phyloP scores from a whole-genome alignment of 30 jellyfish, hydroid and myxozoan genomes.

The Hydractinia symbiolongicarpus region DNA sequence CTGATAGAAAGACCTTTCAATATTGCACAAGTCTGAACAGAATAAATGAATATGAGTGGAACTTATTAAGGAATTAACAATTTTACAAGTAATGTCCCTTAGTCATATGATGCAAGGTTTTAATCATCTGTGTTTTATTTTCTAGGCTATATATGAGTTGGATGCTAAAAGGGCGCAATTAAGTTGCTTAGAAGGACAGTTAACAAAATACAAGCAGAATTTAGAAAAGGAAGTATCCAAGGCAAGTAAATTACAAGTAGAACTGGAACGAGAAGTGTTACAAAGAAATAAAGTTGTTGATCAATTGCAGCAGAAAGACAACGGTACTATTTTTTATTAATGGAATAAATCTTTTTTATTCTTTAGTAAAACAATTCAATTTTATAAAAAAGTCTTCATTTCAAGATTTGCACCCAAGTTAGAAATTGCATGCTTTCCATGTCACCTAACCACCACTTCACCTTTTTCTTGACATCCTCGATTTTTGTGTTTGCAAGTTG shows the following conservation, averaged over 20 bases:
- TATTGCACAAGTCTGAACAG: too few species aligned
- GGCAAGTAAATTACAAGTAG: not conserved
- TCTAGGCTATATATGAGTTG: slow-evolving; percentile 53
- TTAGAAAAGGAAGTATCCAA: slow-evolving; percentile 12
- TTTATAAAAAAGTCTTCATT: not conserved
- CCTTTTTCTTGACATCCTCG: too few species aligned
- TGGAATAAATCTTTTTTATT: not conserved
- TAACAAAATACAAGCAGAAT: slow-evolving; percentile 13
- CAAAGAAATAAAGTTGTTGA: slow-evolving; percentile 17
- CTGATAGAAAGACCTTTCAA: too few species aligned
- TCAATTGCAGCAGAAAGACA: slow-evolving; percentile 23
- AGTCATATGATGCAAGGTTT: not conserved
- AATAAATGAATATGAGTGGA: too few species aligned
- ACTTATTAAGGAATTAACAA: too few species aligned
- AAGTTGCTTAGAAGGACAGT: slow-evolving; percentile 60
- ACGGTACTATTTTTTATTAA: slow-evolving; percentile 4
- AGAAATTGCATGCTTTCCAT: too few species aligned
- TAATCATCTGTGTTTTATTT: not conserved
- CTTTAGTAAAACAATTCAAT: not conserved
- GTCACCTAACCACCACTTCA: too few species aligned
- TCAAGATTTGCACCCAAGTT: too few species aligned
- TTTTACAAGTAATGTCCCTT: too few species aligned
- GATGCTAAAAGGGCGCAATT: slow-evolving; percentile 60
- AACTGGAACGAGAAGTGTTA: not conserved
- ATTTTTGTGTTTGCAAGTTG: too few species aligned